phyloP scores from a whole-genome alignment of 2,113 vertebrate genomes.

The Heterochromis multidens region DNA sequence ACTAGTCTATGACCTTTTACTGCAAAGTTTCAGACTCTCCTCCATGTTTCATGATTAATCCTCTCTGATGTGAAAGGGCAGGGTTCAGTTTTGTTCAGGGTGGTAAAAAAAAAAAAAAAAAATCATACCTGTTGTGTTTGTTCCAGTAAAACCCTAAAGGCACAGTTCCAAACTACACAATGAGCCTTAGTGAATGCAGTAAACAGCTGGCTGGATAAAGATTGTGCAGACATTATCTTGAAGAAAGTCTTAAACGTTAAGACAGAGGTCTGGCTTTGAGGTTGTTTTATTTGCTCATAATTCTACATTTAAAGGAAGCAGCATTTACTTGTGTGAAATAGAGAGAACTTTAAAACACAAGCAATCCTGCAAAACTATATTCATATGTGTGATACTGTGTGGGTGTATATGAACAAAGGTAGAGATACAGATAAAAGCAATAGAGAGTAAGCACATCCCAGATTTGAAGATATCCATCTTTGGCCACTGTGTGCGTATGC shows the following conservation, averaged over 20 bases:
- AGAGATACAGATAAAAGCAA: not conserved
- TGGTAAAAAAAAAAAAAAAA: not conserved
- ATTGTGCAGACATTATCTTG: not conserved
- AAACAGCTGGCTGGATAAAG: not conserved
- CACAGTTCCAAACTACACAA: not conserved
- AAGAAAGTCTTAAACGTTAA: not conserved
- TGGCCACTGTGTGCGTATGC: not conserved
- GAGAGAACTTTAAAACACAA: not conserved
- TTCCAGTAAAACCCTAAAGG: not conserved
- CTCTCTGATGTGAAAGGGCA: not conserved
- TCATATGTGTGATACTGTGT: not conserved
- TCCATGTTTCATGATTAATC: not conserved
- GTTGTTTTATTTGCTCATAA: not conserved
- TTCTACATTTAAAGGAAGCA: rapidly evolving
- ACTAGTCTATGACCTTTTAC: not conserved
- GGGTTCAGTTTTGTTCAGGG: not conserved
- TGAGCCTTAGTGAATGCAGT: not conserved
- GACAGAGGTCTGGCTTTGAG: not conserved
- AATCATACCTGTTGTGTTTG: no score
- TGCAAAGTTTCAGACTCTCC: no score
- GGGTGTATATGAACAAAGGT: not conserved
- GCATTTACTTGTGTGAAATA: not conserved
- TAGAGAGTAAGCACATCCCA: not conserved
- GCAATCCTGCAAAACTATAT: not conserved
- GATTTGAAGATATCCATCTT: not conserved